phyloP scores from a whole-genome alignment of 2,888 invertebrate genomes.

The Cyclophora albipunctata region DNA sequence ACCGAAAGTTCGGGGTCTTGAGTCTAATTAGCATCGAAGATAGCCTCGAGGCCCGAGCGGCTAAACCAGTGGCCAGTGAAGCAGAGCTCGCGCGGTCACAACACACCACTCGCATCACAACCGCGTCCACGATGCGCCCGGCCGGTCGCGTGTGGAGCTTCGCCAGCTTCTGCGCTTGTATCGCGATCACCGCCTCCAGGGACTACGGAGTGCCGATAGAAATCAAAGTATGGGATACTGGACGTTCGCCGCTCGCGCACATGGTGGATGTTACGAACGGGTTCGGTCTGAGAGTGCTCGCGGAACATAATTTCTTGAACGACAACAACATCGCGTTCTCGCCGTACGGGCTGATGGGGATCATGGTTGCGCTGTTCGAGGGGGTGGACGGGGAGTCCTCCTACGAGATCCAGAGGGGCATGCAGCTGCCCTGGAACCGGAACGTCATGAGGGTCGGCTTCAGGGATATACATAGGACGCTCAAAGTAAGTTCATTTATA shows the following conservation, averaged over 20 bases:
- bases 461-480: slow-evolving; percentile 86
- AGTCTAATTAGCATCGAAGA: slow-evolving; percentile 59
- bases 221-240: slow-evolving; percentile 63
- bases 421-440: slow-evolving; percentile 82
- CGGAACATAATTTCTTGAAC: slow-evolving; percentile 82
- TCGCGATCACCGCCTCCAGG: slow-evolving; percentile 23
- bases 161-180: slow-evolving; percentile 23
- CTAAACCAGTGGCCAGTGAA: slow-evolving; percentile 38
- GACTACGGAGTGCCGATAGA: slow-evolving; percentile 60
- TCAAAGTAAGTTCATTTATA: slow-evolving; percentile 78
- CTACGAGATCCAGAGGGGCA: slow-evolving; percentile 80
- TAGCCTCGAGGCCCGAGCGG: slow-evolving; percentile 35
- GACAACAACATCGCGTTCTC: slow-evolving; percentile 89
- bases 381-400: slow-evolving; percentile 84
- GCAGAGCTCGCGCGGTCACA: slow-evolving; percentile 30
- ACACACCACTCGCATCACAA: slow-evolving; percentile 24
- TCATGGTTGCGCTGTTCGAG: slow-evolving; percentile 85
- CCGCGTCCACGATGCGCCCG: slow-evolving; percentile 52
- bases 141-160: slow-evolving; percentile 42
- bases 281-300: slow-evolving; percentile 80
- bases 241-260: slow-evolving; percentile 78
- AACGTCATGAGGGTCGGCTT: slow-evolving; percentile 85
- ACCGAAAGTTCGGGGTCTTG: slow-evolving; percentile 54
- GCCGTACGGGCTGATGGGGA: slow-evolving; percentile 87
- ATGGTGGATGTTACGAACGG: slow-evolving; percentile 89